Percentiles rank a stretch among this genome's conserved stretches.
These are phyloP conservation scores for Monochamus alternatus DNA, from an alignment of 2,888 invertebrate species.

Conservation along the genomic window DNA sequence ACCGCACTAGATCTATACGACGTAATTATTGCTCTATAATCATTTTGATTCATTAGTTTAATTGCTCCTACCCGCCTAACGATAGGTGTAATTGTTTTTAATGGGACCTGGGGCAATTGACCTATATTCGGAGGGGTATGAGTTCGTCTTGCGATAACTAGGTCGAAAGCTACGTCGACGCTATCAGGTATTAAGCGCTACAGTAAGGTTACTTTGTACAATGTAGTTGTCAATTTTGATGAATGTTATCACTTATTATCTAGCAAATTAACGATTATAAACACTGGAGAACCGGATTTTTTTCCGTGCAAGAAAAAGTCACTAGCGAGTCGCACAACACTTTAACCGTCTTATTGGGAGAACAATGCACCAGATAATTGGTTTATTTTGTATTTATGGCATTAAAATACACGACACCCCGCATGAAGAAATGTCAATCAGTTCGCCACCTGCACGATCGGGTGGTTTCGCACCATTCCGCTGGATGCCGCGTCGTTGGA, in stretches of 20 bases:
- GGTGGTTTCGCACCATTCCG: conserved; percentile 65
- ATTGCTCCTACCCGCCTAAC: conserved; percentile 32
- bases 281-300: conserved; percentile 8
- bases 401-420: conserved; percentile 64
- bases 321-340: conserved; percentile 17
- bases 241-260: conserved; percentile 33
- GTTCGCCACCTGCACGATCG: conserved; percentile 70
- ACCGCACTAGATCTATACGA: conserved; percentile 32
- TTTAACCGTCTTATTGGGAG: neutral
- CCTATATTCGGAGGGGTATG: conserved; percentile 44
- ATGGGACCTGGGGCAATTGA: conserved; percentile 43
- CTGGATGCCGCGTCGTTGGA: conserved; percentile 65
- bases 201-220: conserved; percentile 5
- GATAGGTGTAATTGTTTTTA: conserved; percentile 20
- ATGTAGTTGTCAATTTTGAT: conserved; percentile 16
- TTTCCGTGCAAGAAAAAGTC: conserved; percentile 1
- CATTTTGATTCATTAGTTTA: conserved; percentile 36
- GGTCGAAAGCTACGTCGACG: neutral
- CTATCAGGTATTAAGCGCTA: neutral
- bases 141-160: conserved; percentile 14
- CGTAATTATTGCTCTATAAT: conserved; percentile 30
- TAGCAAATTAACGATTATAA: conserved; percentile 25
- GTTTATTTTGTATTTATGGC: conserved; percentile 56
- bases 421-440: conserved; percentile 71
- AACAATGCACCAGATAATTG: conserved; percentile 40